Conservation (phyloP, 35 echinoderm and acorn worm species). For the Chiridota heheva region DNA sequence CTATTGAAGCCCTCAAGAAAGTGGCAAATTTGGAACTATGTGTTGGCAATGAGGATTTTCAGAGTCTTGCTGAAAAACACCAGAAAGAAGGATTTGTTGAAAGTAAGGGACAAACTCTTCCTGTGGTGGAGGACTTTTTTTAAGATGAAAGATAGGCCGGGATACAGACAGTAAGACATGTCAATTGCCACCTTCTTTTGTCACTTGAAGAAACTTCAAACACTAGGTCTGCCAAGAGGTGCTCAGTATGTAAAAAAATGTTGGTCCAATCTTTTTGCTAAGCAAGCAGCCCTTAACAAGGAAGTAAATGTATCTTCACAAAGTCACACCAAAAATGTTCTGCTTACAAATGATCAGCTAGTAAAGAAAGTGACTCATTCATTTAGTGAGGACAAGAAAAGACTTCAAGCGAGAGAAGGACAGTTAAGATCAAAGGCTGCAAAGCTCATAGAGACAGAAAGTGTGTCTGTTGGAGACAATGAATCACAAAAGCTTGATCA, state of each 20-base stretch:
- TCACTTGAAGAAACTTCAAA: neutral
- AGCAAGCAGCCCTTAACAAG: neutral
- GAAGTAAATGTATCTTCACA: neutral
- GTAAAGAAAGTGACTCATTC: neutral
- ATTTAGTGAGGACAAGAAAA: neutral
- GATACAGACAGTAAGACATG: neutral
- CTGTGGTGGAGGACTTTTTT: neutral
- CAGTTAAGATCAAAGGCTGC: neutral
- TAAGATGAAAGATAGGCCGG: neutral
- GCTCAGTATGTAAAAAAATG: constrained; percentile 7
- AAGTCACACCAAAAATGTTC: neutral
- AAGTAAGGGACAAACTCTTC: neutral
- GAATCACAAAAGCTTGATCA: no score
- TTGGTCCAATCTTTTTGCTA: no score
- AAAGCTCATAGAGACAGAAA: neutral
- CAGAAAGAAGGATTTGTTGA: neutral
- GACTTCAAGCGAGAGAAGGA: neutral
- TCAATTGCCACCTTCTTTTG: neutral
- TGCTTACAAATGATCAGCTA: neutral
- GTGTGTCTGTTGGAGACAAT: neutral
- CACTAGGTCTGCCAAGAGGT: neutral
- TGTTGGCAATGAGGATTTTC: neutral
- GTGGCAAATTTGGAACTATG: neutral
- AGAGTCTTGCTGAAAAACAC: neutral
- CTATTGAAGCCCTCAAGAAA: neutral